Percentiles rank a stretch among this genome's conserved stretches.
Evolutionary conservation across 2,888 invertebrate genomes (phyloP).

Genomic region (Portevinia maculata): DNA sequence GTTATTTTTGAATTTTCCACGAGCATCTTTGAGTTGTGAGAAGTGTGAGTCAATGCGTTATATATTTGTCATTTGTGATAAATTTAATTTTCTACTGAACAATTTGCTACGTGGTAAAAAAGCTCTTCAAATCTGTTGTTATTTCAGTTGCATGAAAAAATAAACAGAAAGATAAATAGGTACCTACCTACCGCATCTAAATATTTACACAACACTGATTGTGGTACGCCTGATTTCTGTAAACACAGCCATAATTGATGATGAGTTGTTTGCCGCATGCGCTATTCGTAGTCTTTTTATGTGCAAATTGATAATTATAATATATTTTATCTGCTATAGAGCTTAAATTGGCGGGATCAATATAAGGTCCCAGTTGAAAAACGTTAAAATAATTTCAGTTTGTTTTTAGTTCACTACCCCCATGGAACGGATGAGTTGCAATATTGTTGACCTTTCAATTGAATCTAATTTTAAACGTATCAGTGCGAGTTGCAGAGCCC

Average conservation of each 20-base stretch:
- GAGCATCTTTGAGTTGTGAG: conserved; percentile 1
- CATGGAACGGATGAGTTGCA: neutral
- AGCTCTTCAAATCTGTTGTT: no score
- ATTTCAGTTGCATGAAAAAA: neutral
- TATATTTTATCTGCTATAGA: neutral
- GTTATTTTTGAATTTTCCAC: neutral
- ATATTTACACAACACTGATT: conserved; percentile 9
- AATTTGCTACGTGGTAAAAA: no score
- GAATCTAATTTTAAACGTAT: neutral
- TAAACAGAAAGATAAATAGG: neutral
- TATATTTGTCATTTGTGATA: neutral
- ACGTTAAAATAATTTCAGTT: no score
- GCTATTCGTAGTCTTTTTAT: conserved; percentile 2
- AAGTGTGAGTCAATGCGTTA: neutral
- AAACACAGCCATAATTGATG: neutral
- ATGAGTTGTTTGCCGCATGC: conserved; percentile 2
- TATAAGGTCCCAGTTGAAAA: no score
- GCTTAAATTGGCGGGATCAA: neutral
- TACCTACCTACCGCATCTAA: neutral
- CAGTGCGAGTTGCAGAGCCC: neutral
- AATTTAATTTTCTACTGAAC: neutral
- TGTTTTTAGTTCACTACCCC: neutral
- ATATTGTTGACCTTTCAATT: conserved; percentile 17
- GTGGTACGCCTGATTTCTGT: neutral
- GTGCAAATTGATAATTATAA: neutral